A percentile compares a stretch with the other conserved stretches of the same genome.
phyloP scores from a whole-genome alignment of 2,888 invertebrate genomes.

The Microctonus aethiopoides region DNA sequence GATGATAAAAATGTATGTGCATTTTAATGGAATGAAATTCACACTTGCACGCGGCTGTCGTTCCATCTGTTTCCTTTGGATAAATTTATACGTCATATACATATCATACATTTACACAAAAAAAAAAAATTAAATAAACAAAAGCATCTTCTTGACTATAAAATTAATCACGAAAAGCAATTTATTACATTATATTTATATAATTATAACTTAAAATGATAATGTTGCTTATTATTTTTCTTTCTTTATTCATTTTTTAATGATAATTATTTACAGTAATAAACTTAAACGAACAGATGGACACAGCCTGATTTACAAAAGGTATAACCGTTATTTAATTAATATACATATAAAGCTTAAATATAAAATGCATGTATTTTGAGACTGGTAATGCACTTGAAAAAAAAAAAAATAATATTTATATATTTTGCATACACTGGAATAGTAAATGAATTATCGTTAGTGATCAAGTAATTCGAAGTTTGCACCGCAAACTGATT shows the following conservation, averaged over 20 bases:
- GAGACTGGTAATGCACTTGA: slow-evolving; percentile 14
- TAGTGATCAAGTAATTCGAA: slow-evolving; percentile 58
- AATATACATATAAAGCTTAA: background rate
- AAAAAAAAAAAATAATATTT: background rate
- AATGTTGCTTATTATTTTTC: background rate
- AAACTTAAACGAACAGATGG: slow-evolving; percentile 37
- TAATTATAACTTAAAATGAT: background rate
- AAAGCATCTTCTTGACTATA: slow-evolving; percentile 14
- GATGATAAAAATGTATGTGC: slow-evolving; percentile 28
- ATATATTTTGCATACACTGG: background rate
- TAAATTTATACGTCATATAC: slow-evolving; percentile 21
- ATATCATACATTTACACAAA: too few relatives aligned
- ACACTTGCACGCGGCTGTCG: slow-evolving; percentile 31
- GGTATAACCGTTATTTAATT: background rate
- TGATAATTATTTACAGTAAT: slow-evolving; percentile 18
- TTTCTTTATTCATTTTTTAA: background rate
- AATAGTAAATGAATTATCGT: slow-evolving; percentile 27
- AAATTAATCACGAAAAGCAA: slow-evolving; percentile 22
- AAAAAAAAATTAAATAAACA: slow-evolving; percentile 6
- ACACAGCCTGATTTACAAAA: slow-evolving; percentile 46
- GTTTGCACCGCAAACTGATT: slow-evolving; percentile 63
- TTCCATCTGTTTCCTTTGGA: slow-evolving; percentile 39
- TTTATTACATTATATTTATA: background rate
- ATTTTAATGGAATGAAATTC: slow-evolving; percentile 43
- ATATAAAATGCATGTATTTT: slow-evolving; percentile 17